A percentile compares a stretch with the other conserved stretches of the same genome.
Evolutionary conservation across 1,140 invertebrate genomes (phyloP).

Genomic region (Aradophagus sp.): DNA sequence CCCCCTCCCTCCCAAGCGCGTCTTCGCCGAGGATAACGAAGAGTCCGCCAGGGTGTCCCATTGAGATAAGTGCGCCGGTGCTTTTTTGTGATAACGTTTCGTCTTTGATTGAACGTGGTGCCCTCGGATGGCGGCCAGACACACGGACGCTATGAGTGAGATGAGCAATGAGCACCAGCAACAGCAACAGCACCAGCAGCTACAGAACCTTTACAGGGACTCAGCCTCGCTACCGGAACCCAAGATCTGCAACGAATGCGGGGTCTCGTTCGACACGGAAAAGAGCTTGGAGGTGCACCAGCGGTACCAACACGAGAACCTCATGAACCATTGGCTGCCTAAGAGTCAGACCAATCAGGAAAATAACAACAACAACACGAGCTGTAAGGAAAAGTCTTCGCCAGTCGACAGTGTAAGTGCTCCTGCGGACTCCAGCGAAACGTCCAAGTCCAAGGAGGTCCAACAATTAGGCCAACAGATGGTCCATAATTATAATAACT

Average conservation of each 20-base stretch:
- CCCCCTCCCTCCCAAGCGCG: no score
- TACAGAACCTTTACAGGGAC: constrained; percentile 59
- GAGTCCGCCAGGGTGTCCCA: no score
- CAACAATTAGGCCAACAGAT: constrained; percentile 19
- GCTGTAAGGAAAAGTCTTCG: not conserved
- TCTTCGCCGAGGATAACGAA: no score
- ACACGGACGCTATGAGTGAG: constrained; percentile 68
- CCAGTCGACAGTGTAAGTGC: constrained; percentile 69
- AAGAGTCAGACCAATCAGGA: constrained; percentile 74
- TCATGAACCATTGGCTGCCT: constrained; percentile 84
- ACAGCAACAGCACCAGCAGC: constrained; percentile 38
- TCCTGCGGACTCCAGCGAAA: constrained; percentile 79
- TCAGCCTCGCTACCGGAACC: constrained; percentile 68
- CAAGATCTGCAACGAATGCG: constrained; percentile 83
- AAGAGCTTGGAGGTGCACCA: constrained; percentile 86
- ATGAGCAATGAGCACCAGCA: constrained; percentile 65
- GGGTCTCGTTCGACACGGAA: constrained; percentile 82
- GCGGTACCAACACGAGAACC: constrained; percentile 85
- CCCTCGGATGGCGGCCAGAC: constrained; percentile 15
- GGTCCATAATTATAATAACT: constrained; percentile 66
- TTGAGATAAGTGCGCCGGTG: no score
- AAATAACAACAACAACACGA: constrained; percentile 78
- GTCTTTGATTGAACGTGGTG: no score
- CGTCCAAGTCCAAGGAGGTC: constrained; percentile 56
- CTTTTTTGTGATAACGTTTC: no score